A percentile compares a stretch with the other conserved stretches of the same genome.
These are phyloP conservation scores for Eospalax fontanierii DNA, from an alignment of 2,797 vertebrate species.

Conservation along the genomic window DNA sequence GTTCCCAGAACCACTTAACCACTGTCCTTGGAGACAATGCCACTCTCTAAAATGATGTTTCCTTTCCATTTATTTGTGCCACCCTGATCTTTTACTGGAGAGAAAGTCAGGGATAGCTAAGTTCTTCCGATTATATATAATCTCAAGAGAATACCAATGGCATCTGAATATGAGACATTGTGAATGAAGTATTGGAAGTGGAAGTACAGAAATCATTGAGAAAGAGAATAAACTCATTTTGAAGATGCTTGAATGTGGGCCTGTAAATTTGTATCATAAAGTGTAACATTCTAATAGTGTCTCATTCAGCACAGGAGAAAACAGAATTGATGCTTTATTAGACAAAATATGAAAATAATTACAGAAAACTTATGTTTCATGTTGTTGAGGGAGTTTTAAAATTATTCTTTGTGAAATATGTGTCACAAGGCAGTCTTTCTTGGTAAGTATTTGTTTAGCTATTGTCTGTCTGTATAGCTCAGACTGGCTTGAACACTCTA, in stretches of 20 bases:
- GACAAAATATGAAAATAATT: background rate
- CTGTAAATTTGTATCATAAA: background rate
- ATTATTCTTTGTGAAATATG: too few relatives aligned
- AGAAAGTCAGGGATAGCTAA: background rate
- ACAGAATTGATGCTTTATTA: background rate
- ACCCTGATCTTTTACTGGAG: background rate
- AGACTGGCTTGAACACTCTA: too few relatives aligned
- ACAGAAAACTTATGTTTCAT: background rate
- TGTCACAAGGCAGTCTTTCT: too few relatives aligned
- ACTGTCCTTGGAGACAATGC: conserved; percentile 40
- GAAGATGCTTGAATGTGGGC: background rate
- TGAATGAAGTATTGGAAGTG: conserved; percentile 25
- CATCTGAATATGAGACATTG: background rate
- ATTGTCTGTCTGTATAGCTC: too few relatives aligned
- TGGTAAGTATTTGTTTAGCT: too few relatives aligned
- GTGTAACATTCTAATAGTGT: too few relatives aligned
- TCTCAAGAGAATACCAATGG: conserved; percentile 15
- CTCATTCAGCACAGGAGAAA: background rate
- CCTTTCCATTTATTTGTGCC: background rate
- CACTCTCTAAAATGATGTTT: background rate
- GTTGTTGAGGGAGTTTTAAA: too few relatives aligned
- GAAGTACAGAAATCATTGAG: background rate
- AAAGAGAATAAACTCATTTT: background rate
- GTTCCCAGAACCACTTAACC: conserved; percentile 12
- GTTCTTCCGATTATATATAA: conserved; percentile 33